A percentile compares a stretch with the other conserved stretches of the same genome.
Conservation (phyloP, 2,113 vertebrate species). For the Theropithecus gelada region DNA sequence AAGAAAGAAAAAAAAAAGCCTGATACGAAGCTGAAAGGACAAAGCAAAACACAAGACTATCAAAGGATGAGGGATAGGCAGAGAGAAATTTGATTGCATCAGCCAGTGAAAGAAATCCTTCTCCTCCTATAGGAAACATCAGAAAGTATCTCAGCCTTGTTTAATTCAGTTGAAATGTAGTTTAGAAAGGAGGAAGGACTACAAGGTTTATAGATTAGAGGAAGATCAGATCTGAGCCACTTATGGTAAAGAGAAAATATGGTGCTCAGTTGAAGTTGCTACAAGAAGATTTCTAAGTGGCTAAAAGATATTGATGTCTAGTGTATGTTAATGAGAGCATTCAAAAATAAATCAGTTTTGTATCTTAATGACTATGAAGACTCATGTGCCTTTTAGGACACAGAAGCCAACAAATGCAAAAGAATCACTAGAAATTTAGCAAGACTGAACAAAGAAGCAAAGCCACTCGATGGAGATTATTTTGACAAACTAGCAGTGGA, state of each 20-base stretch:
- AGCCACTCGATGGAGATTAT: not conserved
- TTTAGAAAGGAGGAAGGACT: not conserved
- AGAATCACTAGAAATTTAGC: not conserved
- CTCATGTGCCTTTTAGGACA: not conserved
- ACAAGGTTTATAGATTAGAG: accelerated
- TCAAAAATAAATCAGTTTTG: not conserved
- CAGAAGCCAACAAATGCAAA: not conserved
- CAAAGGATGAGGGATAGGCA: not conserved
- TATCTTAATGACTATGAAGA: not conserved
- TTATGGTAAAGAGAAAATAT: not conserved
- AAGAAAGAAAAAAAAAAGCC: not conserved
- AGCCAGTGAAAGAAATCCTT: not conserved
- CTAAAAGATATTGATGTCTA: not conserved
- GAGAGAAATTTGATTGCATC: not conserved
- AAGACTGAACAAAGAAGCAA: not conserved
- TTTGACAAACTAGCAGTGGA: not conserved
- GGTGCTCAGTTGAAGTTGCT: not conserved
- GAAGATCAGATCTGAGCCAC: not conserved
- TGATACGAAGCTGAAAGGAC: not conserved
- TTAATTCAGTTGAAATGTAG: not conserved
- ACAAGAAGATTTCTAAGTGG: not conserved
- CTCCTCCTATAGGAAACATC: not conserved
- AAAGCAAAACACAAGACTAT: not conserved
- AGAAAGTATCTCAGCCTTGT: not conserved
- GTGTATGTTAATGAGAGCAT: not conserved